A percentile compares a stretch with the other conserved stretches of the same genome.
phyloP scores from a whole-genome alignment of 2,797 vertebrate species.

The Alcedo quadribrachys region DNA sequence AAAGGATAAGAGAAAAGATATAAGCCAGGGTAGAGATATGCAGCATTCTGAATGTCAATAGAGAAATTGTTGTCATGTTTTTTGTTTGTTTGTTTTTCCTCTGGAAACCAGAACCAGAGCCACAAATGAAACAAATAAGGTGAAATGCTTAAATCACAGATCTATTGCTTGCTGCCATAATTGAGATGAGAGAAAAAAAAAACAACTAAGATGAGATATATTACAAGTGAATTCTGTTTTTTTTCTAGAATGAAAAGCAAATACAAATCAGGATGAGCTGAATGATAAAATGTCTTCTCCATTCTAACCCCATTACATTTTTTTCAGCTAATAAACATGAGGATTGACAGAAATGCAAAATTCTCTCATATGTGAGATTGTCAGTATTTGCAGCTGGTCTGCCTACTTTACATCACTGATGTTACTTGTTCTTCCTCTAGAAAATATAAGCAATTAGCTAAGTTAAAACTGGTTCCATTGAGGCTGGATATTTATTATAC shows the following conservation, averaged over 20 bases:
- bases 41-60: background rate
- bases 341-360: background rate
- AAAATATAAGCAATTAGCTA: background rate
- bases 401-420: background rate
- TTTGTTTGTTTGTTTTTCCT: background rate
- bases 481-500: background rate
- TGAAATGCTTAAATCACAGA: background rate
- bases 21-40: background rate
- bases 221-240: background rate
- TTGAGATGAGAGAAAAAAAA: background rate
- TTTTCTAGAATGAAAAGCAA: background rate
- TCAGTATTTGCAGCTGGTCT: background rate
- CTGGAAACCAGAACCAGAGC: background rate
- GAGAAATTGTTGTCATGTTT: background rate
- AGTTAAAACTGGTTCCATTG: background rate
- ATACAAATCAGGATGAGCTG: background rate
- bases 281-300: background rate
- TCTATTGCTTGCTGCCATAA: background rate
- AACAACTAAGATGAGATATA: background rate
- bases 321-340: constrained; percentile 4
- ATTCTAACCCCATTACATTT: background rate
- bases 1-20: background rate
- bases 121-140: background rate
- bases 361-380: background rate
- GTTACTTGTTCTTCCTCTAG: background rate